Evolutionary conservation across 2,797 vertebrate species (phyloP).

Genomic region (Dipus sagitta): DNA sequence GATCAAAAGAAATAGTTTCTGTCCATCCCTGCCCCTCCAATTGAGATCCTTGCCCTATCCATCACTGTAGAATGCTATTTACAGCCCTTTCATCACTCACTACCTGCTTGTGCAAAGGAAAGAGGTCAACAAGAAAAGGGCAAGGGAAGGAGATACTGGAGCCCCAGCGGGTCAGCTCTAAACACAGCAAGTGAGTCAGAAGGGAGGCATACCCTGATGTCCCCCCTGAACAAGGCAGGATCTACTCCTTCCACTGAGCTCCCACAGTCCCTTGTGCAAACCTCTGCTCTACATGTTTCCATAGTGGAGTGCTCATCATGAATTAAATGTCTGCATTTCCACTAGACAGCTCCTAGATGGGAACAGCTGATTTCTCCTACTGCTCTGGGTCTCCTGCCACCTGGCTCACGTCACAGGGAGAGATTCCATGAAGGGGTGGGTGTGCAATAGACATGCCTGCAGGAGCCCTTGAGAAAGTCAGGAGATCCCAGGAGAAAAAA

Average conservation of each 20-base stretch:
- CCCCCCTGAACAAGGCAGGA: no score
- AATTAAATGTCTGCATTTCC: not conserved
- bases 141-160: not conserved
- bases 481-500: slow-evolving; percentile 7
- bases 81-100: not conserved
- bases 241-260: no score
- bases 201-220: accelerated
- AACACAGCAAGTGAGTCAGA: not conserved
- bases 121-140: not conserved
- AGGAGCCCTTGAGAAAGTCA: not conserved
- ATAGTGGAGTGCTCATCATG: not conserved
- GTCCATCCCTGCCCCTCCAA: not conserved
- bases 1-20: not conserved
- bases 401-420: no score
- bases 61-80: not conserved
- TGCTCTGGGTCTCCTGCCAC: not conserved
- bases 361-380: not conserved
- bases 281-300: not conserved
- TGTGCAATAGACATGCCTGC: not conserved
- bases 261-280: not conserved
- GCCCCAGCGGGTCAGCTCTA: not conserved
- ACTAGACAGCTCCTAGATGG: not conserved
- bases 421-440: not conserved
- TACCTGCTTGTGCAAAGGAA: not conserved
- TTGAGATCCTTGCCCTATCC: not conserved